Conservation (phyloP, 2,113 vertebrate genomes). For the Hippocampus zosterae region DNA sequence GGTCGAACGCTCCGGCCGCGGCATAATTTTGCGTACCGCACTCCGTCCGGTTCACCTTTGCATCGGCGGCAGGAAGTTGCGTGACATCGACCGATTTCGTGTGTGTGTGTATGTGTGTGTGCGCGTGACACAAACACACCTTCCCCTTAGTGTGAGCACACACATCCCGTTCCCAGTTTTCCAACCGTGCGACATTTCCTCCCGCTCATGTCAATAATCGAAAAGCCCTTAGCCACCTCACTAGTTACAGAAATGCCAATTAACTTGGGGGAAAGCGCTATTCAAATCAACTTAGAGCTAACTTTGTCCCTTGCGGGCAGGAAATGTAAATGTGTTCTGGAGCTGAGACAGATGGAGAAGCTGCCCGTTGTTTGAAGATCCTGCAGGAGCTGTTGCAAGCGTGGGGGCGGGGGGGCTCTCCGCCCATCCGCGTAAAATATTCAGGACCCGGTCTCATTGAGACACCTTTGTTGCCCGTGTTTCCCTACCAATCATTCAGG, state of each 20-base stretch:
- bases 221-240: conserved; percentile 70
- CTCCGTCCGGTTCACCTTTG: neutral
- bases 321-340: conserved; percentile 74
- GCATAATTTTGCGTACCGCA: neutral
- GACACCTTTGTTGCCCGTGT: conserved; percentile 48
- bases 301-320: conserved; percentile 67
- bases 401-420: conserved; percentile 30
- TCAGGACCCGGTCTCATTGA: conserved; percentile 60
- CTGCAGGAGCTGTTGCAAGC: conserved; percentile 52
- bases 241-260: conserved; percentile 70
- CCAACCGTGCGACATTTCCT: conserved; percentile 54
- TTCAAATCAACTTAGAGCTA: conserved; percentile 73
- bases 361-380: conserved; percentile 71
- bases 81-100: conserved; percentile 22
- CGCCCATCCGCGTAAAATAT: conserved; percentile 65
- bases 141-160: conserved; percentile 25
- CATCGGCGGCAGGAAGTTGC: too few species aligned
- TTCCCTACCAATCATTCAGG: conserved; percentile 37
- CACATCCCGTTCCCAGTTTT: conserved; percentile 44
- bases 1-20: neutral
- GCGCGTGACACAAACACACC: conserved; percentile 4
- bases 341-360: conserved; percentile 71
- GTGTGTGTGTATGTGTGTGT: neutral
- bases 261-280: conserved; percentile 74
- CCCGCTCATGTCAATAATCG: conserved; percentile 72